phyloP scores from a whole-genome alignment of 2,113 vertebrate species.

The Stigmatopora nigra region DNA sequence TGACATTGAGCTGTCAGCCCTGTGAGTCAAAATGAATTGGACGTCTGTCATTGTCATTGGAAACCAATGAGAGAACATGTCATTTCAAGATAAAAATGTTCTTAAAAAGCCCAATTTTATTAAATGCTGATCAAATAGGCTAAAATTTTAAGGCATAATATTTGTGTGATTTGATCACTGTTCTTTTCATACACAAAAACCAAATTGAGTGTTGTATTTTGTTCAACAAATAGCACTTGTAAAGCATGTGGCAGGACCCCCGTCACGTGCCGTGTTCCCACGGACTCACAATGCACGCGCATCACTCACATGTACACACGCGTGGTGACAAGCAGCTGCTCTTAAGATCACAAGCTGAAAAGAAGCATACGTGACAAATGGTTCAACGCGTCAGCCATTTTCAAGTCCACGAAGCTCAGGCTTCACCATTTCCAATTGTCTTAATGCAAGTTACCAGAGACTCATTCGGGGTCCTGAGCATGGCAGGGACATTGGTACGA shows the following conservation, averaged over 20 bases:
- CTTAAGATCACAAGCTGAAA: constrained; percentile 32
- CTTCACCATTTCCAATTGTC: constrained; percentile 40
- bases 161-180: background rate
- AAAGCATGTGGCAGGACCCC: constrained; percentile 33
- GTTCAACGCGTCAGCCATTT: constrained; percentile 7
- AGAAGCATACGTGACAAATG: background rate
- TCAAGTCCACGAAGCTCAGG: constrained; percentile 29
- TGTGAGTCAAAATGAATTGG: too few species aligned
- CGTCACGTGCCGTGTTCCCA: constrained; percentile 64
- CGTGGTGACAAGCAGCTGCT: constrained; percentile 57
- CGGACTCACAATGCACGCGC: constrained; percentile 38
- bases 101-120: too few species aligned
- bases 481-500: constrained; percentile 60
- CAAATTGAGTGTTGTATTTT: background rate
- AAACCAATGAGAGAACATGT: too few species aligned
- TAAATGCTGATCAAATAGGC: too few species aligned
- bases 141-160: too few species aligned
- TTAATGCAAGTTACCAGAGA: constrained; percentile 62
- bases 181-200: background rate
- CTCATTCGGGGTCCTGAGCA: constrained; percentile 33
- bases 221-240: constrained; percentile 27
- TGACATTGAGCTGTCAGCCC: too few species aligned
- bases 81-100: too few species aligned
- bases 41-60: too few species aligned
- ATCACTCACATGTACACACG: constrained; percentile 12